Evolutionary conservation across 2,888 invertebrate genomes (phyloP).

Genomic region (Notodonta dromedarius): DNA sequence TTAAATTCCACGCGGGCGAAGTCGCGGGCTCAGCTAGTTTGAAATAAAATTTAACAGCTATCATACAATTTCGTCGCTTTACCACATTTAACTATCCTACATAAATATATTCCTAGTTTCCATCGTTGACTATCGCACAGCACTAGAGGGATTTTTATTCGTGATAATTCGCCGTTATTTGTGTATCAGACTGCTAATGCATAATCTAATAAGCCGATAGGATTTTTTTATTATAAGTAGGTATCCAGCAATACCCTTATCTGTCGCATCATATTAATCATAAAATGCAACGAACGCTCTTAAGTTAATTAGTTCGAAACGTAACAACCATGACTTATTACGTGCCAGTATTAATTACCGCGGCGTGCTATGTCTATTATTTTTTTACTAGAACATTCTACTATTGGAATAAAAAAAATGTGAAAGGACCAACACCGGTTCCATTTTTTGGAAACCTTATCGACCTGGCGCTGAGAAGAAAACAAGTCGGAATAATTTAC

Average conservation of each 20-base stretch:
- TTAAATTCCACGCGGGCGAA: too few species aligned
- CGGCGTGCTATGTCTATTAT: constrained; percentile 18
- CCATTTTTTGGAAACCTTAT: constrained; percentile 42
- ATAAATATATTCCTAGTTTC: neutral
- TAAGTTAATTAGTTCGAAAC: neutral
- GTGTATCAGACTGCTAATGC: neutral
- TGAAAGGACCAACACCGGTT: constrained; percentile 52
- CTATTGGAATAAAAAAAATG: constrained; percentile 41
- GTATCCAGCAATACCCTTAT: neutral
- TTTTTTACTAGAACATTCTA: constrained; percentile 32
- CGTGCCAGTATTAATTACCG: constrained; percentile 12
- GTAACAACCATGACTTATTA: constrained; percentile 16
- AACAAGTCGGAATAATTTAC: constrained; percentile 40
- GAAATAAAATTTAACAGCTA: neutral
- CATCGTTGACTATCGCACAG: too few species aligned
- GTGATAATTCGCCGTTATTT: neutral
- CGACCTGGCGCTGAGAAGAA: constrained; percentile 41
- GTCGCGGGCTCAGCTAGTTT: too few species aligned
- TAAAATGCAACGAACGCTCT: neutral
- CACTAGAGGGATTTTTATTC: too few species aligned
- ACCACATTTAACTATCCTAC: neutral
- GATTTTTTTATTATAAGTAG: too few species aligned
- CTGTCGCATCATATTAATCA: neutral
- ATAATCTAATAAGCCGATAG: neutral
- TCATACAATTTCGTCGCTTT: neutral